These are phyloP conservation scores for Cirrhinus molitorella DNA, from an alignment of 2,797 vertebrate species.

Conservation along the genomic window DNA sequence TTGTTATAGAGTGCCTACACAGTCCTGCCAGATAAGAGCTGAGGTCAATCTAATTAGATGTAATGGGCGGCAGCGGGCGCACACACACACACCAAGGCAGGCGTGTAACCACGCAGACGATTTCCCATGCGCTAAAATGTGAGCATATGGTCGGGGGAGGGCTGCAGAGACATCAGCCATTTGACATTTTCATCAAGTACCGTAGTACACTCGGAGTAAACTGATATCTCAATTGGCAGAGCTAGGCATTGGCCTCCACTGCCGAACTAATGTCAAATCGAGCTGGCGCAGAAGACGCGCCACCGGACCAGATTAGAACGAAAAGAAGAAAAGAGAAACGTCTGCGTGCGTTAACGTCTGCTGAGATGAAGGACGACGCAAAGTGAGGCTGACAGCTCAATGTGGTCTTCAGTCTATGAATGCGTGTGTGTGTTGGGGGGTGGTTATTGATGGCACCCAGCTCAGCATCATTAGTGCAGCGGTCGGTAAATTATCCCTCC, in stretches of 20 bases:
- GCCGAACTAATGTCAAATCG: conserved; percentile 27
- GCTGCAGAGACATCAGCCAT: conserved; percentile 65
- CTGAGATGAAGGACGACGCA: conserved; percentile 43
- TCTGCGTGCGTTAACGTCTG: conserved; percentile 17
- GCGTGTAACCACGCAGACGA: conserved; percentile 41
- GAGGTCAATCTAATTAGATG: conserved; percentile 70
- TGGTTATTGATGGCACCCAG: conserved; percentile 75
- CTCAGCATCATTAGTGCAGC: conserved; percentile 75
- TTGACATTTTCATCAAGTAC: conserved; percentile 46
- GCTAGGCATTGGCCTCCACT: conserved; percentile 2
- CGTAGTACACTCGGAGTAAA: conserved; percentile 39
- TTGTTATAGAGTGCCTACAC: conserved; percentile 54
- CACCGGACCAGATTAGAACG: conserved; percentile 23
- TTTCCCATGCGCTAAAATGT: conserved; percentile 60
- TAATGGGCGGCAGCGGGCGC: conserved; percentile 62
- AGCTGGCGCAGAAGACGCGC: neutral
- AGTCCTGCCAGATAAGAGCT: conserved; percentile 64
- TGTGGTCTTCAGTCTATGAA: conserved; percentile 33
- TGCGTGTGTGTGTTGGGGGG: conserved; percentile 29
- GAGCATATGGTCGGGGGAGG: conserved; percentile 72
- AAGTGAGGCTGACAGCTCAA: conserved; percentile 53
- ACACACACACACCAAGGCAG: conserved; percentile 40
- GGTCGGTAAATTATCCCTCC: conserved; percentile 71
- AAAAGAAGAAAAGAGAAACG: conserved; percentile 39
- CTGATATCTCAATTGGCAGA: conserved; percentile 48